Base-by-base conservation (phyloP, 1,140 invertebrate species). In the Amphibalanus amphitrite region DNA sequence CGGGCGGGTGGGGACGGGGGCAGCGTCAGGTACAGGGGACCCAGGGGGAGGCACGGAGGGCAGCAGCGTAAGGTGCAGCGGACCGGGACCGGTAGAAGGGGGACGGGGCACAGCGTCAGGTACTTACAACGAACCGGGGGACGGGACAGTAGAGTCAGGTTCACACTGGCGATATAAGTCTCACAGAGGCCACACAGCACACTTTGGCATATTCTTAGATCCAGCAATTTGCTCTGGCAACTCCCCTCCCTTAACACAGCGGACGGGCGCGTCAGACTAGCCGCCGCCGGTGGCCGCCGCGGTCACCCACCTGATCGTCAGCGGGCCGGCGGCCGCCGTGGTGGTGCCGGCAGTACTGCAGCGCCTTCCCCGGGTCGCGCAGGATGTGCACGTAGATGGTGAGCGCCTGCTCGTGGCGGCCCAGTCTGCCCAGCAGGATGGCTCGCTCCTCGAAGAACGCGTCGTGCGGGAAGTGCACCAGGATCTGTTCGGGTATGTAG, bases 371-470 rank as follows among this genome's bases (percentile, higher is more conserved):
- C 28, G 89, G 84, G 81, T 98, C 89, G 68, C 91, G 87, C 72
- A 87, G 87, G 76, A 83, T 87, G 82, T 84, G 90, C 76, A 95
- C 86, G 79, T 97, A 98, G 78, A 98, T 94, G 0, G 88, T 87
- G 67, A 99, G 81, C 3, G 92, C 94, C 79, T 97, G 90, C 77
- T 97, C 89, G 82, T 95, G 91, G 67, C 87, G 82, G 13, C 90
- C 92, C 1, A 97, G 82, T 75, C 90, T 88, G 4, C 93, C 95
- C 26, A 97, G 81, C 72, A 98, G 88, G 33, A 98, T 86, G 0
- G 96, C 95, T 72, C 93, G 83, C 82, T 98, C 97, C 80, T 97
- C 93, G 79, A 28, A 67, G 17, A 67, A 67, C n/a, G n/a, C 85
- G 77, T 95, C 87, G 72, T 86, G 86, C 0, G 93, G 93, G 77